phyloP scores from a whole-genome alignment of 2,797 vertebrate genomes.

The Peromyscus melanophrys region DNA sequence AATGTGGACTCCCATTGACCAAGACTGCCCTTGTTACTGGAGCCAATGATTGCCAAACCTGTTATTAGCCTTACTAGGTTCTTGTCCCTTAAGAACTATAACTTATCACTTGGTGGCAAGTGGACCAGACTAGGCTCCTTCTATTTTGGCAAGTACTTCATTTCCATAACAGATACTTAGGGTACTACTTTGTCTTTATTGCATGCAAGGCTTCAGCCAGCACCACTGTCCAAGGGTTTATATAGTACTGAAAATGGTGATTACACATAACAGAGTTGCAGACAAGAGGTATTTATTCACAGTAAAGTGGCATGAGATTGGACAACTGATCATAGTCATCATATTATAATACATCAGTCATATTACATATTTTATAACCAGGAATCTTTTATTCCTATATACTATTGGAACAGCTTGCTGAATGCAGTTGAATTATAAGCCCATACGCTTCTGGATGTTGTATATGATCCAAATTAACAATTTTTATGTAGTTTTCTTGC shows the following conservation, averaged over 20 bases:
- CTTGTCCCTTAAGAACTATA: neutral
- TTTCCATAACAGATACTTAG: neutral
- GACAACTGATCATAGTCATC: neutral
- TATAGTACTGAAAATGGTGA: neutral
- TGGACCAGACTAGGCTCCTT: neutral
- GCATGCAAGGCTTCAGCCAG: neutral
- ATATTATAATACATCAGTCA: neutral
- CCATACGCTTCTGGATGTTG: conserved; percentile 10
- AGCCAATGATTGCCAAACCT: conserved; percentile 13
- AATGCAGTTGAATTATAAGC: neutral
- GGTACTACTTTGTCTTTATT: neutral
- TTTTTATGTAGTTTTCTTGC: neutral
- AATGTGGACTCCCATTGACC: neutral
- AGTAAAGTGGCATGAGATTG: neutral
- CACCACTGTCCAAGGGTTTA: neutral
- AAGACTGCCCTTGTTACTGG: conserved; percentile 27
- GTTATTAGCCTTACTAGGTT: neutral
- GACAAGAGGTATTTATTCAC: neutral
- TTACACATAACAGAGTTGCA: neutral
- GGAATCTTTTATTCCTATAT: neutral
- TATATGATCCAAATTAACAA: neutral
- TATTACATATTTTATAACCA: conserved; percentile 15
- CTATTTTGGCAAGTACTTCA: neutral
- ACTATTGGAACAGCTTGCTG: neutral
- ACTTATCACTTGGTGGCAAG: neutral